Evolutionary conservation across 2,797 vertebrate species (phyloP).

Genomic region (Galagoides demidoff): DNA sequence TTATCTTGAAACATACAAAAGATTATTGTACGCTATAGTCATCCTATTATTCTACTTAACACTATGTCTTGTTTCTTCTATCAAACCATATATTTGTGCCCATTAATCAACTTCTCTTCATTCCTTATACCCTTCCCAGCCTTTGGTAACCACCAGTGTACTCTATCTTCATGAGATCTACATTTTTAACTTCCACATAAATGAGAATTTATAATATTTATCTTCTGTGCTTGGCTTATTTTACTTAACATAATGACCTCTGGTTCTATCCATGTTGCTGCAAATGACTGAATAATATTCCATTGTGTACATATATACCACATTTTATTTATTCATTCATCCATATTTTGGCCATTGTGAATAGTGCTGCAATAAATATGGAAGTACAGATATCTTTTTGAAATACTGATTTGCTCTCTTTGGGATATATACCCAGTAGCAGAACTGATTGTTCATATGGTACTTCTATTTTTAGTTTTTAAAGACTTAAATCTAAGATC

Average conservation of each 20-base stretch:
- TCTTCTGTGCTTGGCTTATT: neutral
- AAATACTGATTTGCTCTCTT: neutral
- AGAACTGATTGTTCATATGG: neutral
- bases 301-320: neutral
- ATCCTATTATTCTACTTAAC: no score
- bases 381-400: neutral
- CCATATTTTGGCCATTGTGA: neutral
- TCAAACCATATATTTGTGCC: no score
- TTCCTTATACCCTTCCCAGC: neutral
- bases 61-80: no score
- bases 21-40: no score
- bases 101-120: neutral
- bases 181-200: neutral
- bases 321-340: neutral
- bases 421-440: neutral
- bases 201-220: neutral
- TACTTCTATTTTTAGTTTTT: neutral
- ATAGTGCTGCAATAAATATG: neutral
- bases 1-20: no score
- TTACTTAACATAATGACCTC: neutral
- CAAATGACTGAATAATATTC: no score
- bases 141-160: neutral
- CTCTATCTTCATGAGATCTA: neutral
- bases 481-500: neutral
- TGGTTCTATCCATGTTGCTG: neutral